Evolutionary conservation across 1,140 invertebrate genomes (phyloP), one percentile per base, ranked within the genome.

Genomic region (Drosophila ananassae): DNA sequence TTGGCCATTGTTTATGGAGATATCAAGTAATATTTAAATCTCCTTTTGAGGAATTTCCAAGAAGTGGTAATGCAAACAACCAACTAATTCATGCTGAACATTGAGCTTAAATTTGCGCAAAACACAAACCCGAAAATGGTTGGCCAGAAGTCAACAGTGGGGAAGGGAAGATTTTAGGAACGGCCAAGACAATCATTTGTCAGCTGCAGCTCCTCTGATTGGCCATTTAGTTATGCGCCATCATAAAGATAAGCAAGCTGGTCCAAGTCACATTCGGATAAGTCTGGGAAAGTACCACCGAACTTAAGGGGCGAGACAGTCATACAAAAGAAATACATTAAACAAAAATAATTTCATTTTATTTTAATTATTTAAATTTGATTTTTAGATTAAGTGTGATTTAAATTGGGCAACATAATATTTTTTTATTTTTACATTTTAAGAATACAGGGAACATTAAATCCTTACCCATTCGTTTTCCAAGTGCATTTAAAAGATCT

Each of bases 181-280:
- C 54, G 5, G 55, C 21, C 25, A 71, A 58, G 48, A 46, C 72
- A 72, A 75, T 84, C 81, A 80, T 79, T 84, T 83, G 77, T 67
- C 63, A 85, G 68, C 67, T 77, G 56, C 56, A 77, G 60, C 44
- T 48, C 63, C 58, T 62, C 82, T 85, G 82, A 85, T 85, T 85
- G 79, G 55, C 62, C 79, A 75, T 89, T 85, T 82, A 76, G 79
- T 85, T 82, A 87, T 82, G 82, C 82, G 74, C 79, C 68, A 32
- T 76, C 83, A 82, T 89, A 85, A 82, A 85, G 82, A 85, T 87
- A 82, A 87, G 78, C 79, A 68, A 75, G 41, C 55, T 50, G 51
- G 37, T 79, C 46, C 63, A 64, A 63, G 46, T 32, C 59, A 52
- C 63, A 67, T 64, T 67, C 46, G 61, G 72, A 44, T 47, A 75